Evolutionary conservation across 2,113 vertebrate species (phyloP), one percentile per base, ranked within the genome.

Genomic region (Natator depressus): DNA sequence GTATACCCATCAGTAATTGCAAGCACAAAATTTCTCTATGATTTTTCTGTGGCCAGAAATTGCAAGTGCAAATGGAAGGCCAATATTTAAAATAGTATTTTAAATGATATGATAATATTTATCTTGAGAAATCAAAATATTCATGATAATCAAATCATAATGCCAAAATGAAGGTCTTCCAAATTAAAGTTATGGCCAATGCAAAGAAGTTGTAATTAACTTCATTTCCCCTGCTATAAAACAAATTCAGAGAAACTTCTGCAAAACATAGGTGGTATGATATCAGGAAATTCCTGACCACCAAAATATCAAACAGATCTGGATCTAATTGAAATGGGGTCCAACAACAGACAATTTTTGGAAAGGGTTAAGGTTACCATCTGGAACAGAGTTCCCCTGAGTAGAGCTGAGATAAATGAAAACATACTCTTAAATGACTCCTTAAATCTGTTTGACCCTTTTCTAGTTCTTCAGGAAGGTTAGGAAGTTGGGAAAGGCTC

Each of bases 301-400:
- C 80, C 75, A 93, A 92, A 97, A 96, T 87, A 96, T 89, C 69
- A 90, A 85, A 82, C 12, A 31, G 29, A 86, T 90, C 84, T 78
- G 65, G 57, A 93, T 62, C 72, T 82, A 93, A 89, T 94, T 96
- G 81, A 72, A 95, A 81, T 54, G 88, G 49, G 12, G 59, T 89
- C 75, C 84, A 95, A 84, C 94, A 75, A 91, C 80, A 92, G 82
- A 92, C 35, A 78, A 42, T 96, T 97, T 84, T 96, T 92, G 80
- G 90, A 86, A 96, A 93, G 94, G 65, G 82, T 92, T 90, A 95
- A 96, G 89, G 87, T 94, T 95, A 92, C 79, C 96, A 91, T 96
- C 87, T 97, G 94, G 92, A 96, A 96, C 4, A 95, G 82, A 93
- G 95, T 62, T 85, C 49, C 82, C n/a, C 51, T 25, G 57, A 92